Evolutionary conservation across 2,113 vertebrate species (phyloP).

Genomic region (Lutjanus erythropterus): DNA sequence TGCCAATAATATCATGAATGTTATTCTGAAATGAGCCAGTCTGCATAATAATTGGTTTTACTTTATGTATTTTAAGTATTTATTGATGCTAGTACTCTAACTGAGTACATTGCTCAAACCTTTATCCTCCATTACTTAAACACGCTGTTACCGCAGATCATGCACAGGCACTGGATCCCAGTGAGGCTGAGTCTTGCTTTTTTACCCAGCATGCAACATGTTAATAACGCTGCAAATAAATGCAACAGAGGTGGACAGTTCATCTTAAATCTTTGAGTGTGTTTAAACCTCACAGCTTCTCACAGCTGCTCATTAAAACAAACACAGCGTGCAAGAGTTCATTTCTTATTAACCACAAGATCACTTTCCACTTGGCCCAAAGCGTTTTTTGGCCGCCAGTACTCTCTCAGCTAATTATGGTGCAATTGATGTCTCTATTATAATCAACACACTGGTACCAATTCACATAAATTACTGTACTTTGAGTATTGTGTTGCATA

Average conservation of each 20-base stretch:
- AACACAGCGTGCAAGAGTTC: conserved; percentile 22
- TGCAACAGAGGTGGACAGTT: neutral
- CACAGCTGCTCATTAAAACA: conserved; percentile 35
- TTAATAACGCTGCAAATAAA: conserved; percentile 8
- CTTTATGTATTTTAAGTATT: neutral
- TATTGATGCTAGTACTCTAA: neutral
- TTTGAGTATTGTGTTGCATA: conserved; percentile 5
- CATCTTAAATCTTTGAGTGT: conserved; percentile 3
- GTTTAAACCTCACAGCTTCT: conserved; percentile 28
- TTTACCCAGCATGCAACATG: conserved; percentile 29
- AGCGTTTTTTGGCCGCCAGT: conserved; percentile 23
- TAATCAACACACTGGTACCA: conserved; percentile 9
- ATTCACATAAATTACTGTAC: neutral
- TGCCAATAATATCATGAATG: too few species aligned
- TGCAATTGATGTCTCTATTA: conserved; percentile 33
- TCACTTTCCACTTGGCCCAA: conserved; percentile 29
- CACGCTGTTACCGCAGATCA: neutral
- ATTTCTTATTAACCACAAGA: conserved; percentile 36
- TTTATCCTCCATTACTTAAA: neutral
- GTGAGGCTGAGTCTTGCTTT: neutral
- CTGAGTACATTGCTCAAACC: neutral
- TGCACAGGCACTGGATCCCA: neutral
- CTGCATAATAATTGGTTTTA: neutral
- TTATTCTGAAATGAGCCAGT: neutral
- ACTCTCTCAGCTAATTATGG: conserved; percentile 32